Percentiles rank a stretch among this genome's conserved stretches.
These are phyloP conservation scores for Cydia fagiglandana DNA, from an alignment of 1,140 invertebrate species.

Conservation along the genomic window DNA sequence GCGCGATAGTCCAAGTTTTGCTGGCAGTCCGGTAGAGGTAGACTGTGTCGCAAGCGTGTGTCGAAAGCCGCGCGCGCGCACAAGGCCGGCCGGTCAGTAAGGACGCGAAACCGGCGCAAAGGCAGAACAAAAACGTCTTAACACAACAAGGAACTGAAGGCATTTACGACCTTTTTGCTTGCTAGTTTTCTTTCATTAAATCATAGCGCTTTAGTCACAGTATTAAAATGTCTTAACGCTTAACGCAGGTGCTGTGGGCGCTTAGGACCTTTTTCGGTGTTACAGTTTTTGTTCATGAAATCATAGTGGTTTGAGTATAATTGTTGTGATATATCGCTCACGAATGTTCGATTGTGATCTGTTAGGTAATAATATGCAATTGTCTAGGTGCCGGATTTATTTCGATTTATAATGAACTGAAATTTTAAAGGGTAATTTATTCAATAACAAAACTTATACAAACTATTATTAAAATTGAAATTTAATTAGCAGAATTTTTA, in stretches of 20 bases:
- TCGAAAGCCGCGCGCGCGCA: conserved; percentile 18
- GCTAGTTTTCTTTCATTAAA: not conserved
- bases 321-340: conserved; percentile 6
- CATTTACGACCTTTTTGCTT: not conserved
- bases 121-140: not conserved
- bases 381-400: too few species aligned
- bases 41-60: conserved; percentile 15
- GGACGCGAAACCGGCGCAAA: not conserved
- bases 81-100: conserved; percentile 19
- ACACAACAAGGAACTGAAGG: not conserved
- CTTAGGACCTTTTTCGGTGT: not conserved
- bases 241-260: not conserved
- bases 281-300: conserved; percentile 25
- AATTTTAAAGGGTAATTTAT: too few species aligned
- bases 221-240: not conserved
- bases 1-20: not conserved
- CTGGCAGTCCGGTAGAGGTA: conserved; percentile 21
- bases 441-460: too few species aligned
- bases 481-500: too few species aligned
- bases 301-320: conserved; percentile 1
- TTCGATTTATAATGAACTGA: too few species aligned
- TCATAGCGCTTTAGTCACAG: not conserved
- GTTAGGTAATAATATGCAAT: conserved; percentile 1
- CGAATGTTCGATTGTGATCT: not conserved
- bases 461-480: too few species aligned